These are phyloP conservation scores for Corydoras sp. DNA, from an alignment of 2,113 vertebrate species.

Conservation along the genomic window DNA sequence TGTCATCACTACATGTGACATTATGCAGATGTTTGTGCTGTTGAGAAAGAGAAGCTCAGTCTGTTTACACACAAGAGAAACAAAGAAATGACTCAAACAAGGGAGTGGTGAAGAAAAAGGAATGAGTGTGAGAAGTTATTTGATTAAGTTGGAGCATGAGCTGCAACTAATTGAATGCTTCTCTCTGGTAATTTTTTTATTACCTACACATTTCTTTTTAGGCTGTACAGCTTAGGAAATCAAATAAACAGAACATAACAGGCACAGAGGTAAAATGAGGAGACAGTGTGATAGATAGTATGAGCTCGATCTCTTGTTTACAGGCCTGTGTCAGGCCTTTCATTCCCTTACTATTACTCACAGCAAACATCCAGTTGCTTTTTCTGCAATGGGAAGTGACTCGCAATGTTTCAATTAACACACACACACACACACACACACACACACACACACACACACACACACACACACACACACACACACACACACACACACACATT, in stretches of 20 bases:
- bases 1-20: conserved; percentile 16
- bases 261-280: conserved; percentile 1
- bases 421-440: conserved; percentile 12
- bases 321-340: conserved; percentile 35
- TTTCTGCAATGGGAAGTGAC: conserved; percentile 29
- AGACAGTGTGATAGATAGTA: background rate
- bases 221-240: too few relatives aligned
- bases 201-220: too few relatives aligned
- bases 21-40: conserved; percentile 17
- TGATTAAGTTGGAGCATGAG: too few relatives aligned
- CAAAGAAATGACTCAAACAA: background rate
- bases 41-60: conserved; percentile 3
- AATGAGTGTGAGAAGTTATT: too few relatives aligned
- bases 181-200: too few relatives aligned
- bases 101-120: background rate
- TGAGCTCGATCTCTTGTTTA: conserved; percentile 1
- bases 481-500: too few relatives aligned
- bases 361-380: conserved; percentile 44
- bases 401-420: conserved; percentile 28
- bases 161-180: too few relatives aligned
- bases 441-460: background rate
- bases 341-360: conserved; percentile 24
- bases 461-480: too few relatives aligned
- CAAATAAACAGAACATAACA: background rate
- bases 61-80: background rate